These are phyloP conservation scores for Craniophora ligustri DNA, from an alignment of 2,888 invertebrate species.

Conservation along the genomic window DNA sequence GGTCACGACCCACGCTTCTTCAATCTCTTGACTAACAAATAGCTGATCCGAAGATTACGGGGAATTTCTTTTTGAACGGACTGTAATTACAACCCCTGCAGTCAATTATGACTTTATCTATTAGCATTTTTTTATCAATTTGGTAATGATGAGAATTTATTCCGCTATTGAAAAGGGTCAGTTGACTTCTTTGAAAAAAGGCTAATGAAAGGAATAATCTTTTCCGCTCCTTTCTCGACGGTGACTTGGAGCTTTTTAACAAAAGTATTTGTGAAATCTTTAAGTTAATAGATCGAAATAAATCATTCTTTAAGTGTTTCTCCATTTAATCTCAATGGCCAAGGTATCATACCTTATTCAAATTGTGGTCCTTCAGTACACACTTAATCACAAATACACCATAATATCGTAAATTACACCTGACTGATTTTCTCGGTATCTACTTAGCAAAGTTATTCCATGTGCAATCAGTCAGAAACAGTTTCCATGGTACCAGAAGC, in stretches of 20 bases:
- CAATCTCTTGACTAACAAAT: conserved; percentile 55
- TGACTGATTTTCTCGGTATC: conserved; percentile 14
- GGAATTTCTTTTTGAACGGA: conserved; percentile 31
- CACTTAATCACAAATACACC: not conserved
- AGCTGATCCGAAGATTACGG: conserved; percentile 36
- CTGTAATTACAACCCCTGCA: conserved; percentile 40
- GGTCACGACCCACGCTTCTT: conserved; percentile 58
- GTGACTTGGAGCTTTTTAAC: conserved; percentile 7
- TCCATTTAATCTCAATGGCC: not conserved
- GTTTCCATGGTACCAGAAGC: conserved; percentile 23
- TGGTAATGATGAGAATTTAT: conserved; percentile 34
- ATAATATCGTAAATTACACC: not conserved
- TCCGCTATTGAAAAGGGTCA: conserved; percentile 28
- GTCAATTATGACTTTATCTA: conserved; percentile 50
- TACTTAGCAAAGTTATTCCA: not conserved
- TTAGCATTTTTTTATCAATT: conserved; percentile 36
- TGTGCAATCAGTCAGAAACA: conserved; percentile 15
- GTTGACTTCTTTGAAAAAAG: conserved; percentile 29
- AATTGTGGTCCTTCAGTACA: not conserved
- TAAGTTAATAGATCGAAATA: no score
- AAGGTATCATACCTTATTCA: not conserved
- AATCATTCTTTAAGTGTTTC: no score
- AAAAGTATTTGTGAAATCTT: conserved; percentile 2
- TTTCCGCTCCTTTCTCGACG: conserved; percentile 11
- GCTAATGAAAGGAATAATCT: conserved; percentile 29